Evolutionary conservation across 2,888 invertebrate genomes (phyloP), one percentile per base, ranked within the genome.

Genomic region (Clepsis dumicolana): DNA sequence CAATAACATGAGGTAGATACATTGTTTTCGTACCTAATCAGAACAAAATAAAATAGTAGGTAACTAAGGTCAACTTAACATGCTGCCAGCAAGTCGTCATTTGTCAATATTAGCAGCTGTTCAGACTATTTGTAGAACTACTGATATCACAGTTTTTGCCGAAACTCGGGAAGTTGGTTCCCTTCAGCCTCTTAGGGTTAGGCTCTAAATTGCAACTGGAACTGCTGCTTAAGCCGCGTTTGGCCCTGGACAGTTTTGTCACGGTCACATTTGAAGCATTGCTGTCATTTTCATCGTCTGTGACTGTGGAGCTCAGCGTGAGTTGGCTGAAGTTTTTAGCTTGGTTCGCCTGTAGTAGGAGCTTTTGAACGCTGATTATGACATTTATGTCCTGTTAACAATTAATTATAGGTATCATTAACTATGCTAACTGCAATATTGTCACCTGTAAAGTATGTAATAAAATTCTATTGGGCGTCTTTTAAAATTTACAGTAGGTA

Each of bases 161-260:
- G n/a, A 74, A 69, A n/a, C 63, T 59, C 1, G 73, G 71, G 54
- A 66, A 70, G 2, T 72, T 27, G 4, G 73, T 85, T 1, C 85
- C 68, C 59, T 86, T 79, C 10, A 87, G 57, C 73, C 85, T 91
- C 75, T 93, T 93, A 1, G 91, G 83, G 10, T 83, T 73, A 0
- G 93, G 93, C 75, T 92, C 90, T 68, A 82, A 80, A 0, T 90
- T 87, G 67, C 74, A 54, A n/a, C 25, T 88, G 72, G 60, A 87
- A 64, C 82, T 86, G 72, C 85, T 80, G 29, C 89, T 91, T 1
- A 88, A 72, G 0, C 79, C 80, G 7, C 93, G 80, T 72, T 93
- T 93, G 7, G 79, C 81, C 0, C 82, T 81, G 0, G 86, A 83
- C 4, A 88, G 62, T 60, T 77, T 80, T 59, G 87, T 72, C 0